Evolutionary conservation across 2,888 invertebrate species (phyloP).

Genomic region (Ypsolopha scabrella): DNA sequence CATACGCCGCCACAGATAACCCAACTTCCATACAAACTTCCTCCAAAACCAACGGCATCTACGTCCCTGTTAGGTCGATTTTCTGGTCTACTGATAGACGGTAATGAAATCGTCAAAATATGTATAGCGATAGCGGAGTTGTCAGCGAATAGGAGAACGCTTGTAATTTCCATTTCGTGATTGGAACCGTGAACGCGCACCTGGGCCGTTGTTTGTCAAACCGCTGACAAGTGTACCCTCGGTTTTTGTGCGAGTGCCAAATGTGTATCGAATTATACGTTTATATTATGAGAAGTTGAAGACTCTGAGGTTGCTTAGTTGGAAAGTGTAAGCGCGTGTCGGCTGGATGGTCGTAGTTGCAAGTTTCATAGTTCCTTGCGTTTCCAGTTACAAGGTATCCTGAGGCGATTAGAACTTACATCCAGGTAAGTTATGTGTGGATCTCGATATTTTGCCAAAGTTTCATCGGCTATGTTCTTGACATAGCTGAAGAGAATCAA

Average conservation of each 20-base stretch:
- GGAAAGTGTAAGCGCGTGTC: no score
- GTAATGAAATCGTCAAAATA: conserved; percentile 25
- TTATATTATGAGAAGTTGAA: not conserved
- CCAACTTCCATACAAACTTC: not conserved
- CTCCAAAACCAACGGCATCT: not conserved
- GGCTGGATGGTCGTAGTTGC: no score
- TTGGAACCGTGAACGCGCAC: conserved; percentile 30
- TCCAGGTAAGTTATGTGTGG: no score
- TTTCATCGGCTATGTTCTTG: no score
- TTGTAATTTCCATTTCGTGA: conserved; percentile 39
- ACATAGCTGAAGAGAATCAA: no score
- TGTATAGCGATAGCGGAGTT: conserved; percentile 22
- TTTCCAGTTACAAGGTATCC: no score
- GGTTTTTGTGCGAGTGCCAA: conserved; percentile 31
- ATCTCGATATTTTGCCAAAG: no score
- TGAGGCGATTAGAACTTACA: no score
- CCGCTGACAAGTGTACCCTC: conserved; percentile 20
- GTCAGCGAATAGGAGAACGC: conserved; percentile 15
- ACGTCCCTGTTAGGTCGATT: not conserved
- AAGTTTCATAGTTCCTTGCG: no score
- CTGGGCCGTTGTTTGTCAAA: conserved; percentile 31
- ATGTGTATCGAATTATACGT: conserved; percentile 21
- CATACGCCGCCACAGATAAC: conserved; percentile 7
- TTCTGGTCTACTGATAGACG: conserved; percentile 11
- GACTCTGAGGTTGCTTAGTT: not conserved